Percentiles rank a stretch among this genome's conserved stretches.
Conservation (phyloP, 2,113 vertebrate species). For the Thomomys bottae region DNA sequence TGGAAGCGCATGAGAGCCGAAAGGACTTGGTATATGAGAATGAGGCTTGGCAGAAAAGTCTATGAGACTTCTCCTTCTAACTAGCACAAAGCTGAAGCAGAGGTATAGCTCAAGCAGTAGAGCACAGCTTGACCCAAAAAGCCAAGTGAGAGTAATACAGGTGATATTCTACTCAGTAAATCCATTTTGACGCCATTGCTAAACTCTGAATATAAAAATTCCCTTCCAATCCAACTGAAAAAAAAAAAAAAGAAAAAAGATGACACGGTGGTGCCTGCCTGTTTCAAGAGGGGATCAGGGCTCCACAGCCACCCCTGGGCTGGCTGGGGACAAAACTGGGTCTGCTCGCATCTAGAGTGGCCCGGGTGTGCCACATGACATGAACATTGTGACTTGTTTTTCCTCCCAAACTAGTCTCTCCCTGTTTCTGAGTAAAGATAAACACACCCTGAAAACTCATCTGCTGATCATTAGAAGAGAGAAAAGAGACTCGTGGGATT, state of each 20-base stretch:
- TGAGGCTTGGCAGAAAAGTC: too few species aligned
- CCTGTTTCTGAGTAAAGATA: conserved; percentile 5
- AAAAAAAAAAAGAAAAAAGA: neutral
- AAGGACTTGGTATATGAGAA: neutral
- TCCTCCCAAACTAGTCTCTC: neutral
- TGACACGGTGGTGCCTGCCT: neutral
- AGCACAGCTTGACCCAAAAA: too few species aligned
- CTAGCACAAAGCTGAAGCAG: too few species aligned
- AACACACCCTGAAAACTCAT: conserved; percentile 24
- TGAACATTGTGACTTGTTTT: neutral
- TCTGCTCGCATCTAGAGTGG: rapidly evolving
- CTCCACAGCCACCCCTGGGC: neutral
- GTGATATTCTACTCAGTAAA: neutral
- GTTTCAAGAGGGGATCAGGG: neutral
- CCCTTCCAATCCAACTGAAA: neutral
- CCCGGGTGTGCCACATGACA: neutral
- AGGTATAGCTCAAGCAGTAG: too few species aligned
- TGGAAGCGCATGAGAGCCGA: too few species aligned
- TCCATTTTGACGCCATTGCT: neutral
- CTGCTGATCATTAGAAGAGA: neutral
- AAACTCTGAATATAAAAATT: neutral
- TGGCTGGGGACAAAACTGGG: neutral
- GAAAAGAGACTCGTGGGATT: neutral
- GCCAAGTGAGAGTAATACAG: neutral
- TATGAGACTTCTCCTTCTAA: too few species aligned